Conservation (phyloP, 2,797 vertebrate species). For the Paguma larvata region DNA sequence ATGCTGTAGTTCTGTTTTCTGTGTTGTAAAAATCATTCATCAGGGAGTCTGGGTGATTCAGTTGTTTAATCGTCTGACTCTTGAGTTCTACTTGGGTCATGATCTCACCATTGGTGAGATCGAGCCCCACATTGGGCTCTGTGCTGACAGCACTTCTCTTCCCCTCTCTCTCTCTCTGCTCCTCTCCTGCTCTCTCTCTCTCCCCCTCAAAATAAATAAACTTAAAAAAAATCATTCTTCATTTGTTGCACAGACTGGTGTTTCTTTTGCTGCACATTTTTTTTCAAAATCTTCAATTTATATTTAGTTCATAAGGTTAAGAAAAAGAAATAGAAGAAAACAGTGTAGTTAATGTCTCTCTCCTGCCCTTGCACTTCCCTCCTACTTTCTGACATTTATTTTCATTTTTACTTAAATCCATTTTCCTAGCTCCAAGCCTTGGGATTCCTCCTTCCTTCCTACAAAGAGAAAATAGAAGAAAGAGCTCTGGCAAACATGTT, state of each 20-base stretch:
- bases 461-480: not conserved
- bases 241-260: not conserved
- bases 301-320: not conserved
- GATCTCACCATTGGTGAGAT: no score
- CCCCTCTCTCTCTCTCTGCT: no score
- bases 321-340: not conserved
- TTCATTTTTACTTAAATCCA: not conserved
- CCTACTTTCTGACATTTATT: not conserved
- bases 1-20: conserved; percentile 65
- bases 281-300: not conserved
- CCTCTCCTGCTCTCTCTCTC: no score
- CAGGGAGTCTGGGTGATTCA: no score
- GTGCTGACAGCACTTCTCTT: no score
- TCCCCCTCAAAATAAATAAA: no score
- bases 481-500: not conserved
- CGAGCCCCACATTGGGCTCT: no score
- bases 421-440: not conserved
- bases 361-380: not conserved
- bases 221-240: not conserved
- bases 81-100: no score
- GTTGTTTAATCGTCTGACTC: no score
- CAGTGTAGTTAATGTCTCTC: not conserved
- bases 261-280: not conserved
- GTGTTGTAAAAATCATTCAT: not conserved
- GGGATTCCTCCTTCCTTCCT: not conserved